Conservation (phyloP, 2,888 invertebrate species). For the Cecidostiba fungosa region DNA sequence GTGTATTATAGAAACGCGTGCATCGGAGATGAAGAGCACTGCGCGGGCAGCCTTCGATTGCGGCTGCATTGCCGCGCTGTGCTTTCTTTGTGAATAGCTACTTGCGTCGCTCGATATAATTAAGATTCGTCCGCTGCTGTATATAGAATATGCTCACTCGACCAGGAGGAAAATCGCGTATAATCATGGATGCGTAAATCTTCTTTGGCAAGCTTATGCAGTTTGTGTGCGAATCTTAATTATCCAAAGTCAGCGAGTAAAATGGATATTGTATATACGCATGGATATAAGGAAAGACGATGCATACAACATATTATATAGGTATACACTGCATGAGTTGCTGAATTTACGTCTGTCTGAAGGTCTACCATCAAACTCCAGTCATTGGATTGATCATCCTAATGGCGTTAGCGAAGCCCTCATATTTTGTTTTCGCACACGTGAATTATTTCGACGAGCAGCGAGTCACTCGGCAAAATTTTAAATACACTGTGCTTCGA, state of each 20-base stretch:
- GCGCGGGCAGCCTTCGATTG: neutral
- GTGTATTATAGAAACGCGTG: neutral
- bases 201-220: neutral
- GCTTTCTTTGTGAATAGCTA: neutral
- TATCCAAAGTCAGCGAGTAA: neutral
- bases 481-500: conserved; percentile 16
- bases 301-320: neutral
- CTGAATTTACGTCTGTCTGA: conserved; percentile 34
- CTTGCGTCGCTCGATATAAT: neutral
- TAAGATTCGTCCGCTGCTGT: neutral
- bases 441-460: conserved; percentile 3
- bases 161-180: neutral
- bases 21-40: neutral
- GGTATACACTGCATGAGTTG: neutral
- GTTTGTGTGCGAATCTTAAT: neutral
- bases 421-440: conserved; percentile 72
- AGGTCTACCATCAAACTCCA: conserved; percentile 59
- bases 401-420: conserved; percentile 77
- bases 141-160: too few species aligned
- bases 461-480: neutral
- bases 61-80: too few species aligned
- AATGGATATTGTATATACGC: neutral
- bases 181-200: neutral
- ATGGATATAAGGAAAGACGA: neutral
- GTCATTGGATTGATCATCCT: conserved; percentile 60